Percentiles rank a stretch among this genome's conserved stretches.
These are phyloP conservation scores for Acestrorhynchus altus DNA, from an alignment of 2,797 vertebrate genomes.

Conservation along the genomic window DNA sequence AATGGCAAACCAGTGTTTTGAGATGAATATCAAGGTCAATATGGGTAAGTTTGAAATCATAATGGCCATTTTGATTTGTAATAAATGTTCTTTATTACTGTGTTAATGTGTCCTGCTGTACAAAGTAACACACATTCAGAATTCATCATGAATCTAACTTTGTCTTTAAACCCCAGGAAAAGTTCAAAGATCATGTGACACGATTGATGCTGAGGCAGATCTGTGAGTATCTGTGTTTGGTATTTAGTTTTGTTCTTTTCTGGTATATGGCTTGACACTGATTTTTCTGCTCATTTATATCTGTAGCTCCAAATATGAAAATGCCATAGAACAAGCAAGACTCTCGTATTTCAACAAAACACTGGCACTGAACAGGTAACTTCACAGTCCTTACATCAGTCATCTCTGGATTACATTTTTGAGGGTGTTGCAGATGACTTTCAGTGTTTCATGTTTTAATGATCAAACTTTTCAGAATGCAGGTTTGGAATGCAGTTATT, in stretches of 20 bases:
- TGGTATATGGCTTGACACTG: neutral
- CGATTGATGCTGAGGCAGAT: constrained; percentile 69
- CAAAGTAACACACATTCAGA: too few relatives aligned
- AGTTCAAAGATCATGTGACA: constrained; percentile 65
- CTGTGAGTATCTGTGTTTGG: constrained; percentile 67
- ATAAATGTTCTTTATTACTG: too few relatives aligned
- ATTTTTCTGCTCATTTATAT: constrained; percentile 3
- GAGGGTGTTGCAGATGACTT: too few relatives aligned
- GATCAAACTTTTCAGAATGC: constrained; percentile 72
- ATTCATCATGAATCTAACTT: neutral
- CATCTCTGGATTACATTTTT: too few relatives aligned
- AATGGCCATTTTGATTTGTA: too few relatives aligned
- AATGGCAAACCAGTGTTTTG: constrained; percentile 82
- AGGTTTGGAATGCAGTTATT: constrained; percentile 75
- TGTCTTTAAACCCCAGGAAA: constrained; percentile 63
- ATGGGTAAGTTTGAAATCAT: constrained; percentile 65
- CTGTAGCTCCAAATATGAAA: constrained; percentile 71
- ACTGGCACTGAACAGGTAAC: constrained; percentile 76
- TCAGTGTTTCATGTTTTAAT: constrained; percentile 2
- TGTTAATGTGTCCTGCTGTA: too few relatives aligned
- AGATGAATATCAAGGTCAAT: constrained; percentile 75
- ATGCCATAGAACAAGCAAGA: constrained; percentile 73
- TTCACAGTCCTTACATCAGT: neutral
- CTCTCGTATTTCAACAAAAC: constrained; percentile 71
- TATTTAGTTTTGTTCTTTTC: neutral